Conservation (phyloP, 2,888 invertebrate genomes). For the Oasisia sp. region DNA sequence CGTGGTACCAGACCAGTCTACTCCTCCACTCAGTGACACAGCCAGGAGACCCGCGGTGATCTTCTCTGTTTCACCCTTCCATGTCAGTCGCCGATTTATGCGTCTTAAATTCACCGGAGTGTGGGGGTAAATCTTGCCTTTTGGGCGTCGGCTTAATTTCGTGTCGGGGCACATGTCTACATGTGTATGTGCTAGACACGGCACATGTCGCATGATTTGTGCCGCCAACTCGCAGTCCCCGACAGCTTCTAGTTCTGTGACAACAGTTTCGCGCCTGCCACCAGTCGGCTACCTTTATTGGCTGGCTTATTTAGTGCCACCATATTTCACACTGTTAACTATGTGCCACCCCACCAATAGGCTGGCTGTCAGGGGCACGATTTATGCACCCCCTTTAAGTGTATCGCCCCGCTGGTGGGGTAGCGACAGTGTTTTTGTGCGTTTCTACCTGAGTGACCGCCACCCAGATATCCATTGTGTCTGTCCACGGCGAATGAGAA, state of each 20-base stretch:
- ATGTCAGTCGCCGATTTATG: not conserved
- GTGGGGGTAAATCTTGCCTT: not conserved
- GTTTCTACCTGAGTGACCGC: not conserved
- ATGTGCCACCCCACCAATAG: constrained; percentile 7
- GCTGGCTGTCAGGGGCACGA: not conserved
- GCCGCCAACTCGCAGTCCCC: not conserved
- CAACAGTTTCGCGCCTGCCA: not conserved
- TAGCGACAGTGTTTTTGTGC: not conserved
- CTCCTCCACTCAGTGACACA: not conserved
- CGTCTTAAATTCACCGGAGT: not conserved
- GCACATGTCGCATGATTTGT: constrained; percentile 10
- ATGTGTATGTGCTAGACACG: constrained; percentile 1
- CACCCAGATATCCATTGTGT: not conserved
- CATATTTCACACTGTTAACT: not conserved
- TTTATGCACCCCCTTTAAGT: constrained; percentile 5
- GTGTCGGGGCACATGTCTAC: not conserved
- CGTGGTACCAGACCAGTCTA: not conserved
- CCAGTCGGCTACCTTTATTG: not conserved
- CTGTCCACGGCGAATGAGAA: not conserved
- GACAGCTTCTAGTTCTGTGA: not conserved
- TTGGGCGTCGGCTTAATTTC: not conserved
- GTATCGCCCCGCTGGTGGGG: constrained; percentile 3
- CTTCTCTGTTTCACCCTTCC: not conserved
- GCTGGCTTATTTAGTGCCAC: not conserved
- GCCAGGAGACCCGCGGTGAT: not conserved